Conservation (phyloP, 2,797 vertebrate species). For the Pygocentrus nattereri region DNA sequence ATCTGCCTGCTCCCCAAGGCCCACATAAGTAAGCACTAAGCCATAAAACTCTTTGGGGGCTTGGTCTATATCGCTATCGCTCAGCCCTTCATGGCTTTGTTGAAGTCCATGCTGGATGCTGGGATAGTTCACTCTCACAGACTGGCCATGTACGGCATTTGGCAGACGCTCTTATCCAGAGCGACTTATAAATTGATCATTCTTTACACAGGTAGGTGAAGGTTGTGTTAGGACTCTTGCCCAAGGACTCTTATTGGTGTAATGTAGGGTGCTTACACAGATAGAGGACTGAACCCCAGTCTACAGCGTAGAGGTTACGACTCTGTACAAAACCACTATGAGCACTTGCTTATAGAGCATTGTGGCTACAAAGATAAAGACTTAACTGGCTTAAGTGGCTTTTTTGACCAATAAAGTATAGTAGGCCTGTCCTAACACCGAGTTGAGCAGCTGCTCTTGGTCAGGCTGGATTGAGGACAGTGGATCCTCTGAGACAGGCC, state of each 20-base stretch:
- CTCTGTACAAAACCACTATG: too few relatives aligned
- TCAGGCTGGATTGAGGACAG: slow-evolving; percentile 25
- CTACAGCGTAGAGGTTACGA: too few relatives aligned
- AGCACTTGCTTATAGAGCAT: too few relatives aligned
- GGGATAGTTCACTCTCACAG: background rate
- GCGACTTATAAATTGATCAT: too few relatives aligned
- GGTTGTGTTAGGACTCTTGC: too few relatives aligned
- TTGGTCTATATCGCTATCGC: slow-evolving; percentile 30
- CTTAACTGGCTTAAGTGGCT: background rate
- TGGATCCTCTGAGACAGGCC: slow-evolving; percentile 40
- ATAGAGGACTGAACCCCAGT: too few relatives aligned
- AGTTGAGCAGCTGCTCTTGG: background rate
- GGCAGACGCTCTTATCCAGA: too few relatives aligned
- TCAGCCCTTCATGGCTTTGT: background rate
- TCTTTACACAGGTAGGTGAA: too few relatives aligned
- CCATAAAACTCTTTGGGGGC: slow-evolving; percentile 19
- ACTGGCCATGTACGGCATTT: too few relatives aligned
- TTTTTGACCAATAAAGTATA: background rate
- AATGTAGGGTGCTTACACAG: too few relatives aligned
- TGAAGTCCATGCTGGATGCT: background rate
- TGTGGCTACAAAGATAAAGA: background rate
- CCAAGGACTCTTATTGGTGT: too few relatives aligned
- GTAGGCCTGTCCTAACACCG: background rate
- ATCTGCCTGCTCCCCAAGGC: slow-evolving; percentile 69
- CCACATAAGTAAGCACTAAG: slow-evolving; percentile 47